These are phyloP conservation scores for Rhopalosiphum nymphaeae DNA, from an alignment of 2,888 invertebrate species.

Conservation along the genomic window DNA sequence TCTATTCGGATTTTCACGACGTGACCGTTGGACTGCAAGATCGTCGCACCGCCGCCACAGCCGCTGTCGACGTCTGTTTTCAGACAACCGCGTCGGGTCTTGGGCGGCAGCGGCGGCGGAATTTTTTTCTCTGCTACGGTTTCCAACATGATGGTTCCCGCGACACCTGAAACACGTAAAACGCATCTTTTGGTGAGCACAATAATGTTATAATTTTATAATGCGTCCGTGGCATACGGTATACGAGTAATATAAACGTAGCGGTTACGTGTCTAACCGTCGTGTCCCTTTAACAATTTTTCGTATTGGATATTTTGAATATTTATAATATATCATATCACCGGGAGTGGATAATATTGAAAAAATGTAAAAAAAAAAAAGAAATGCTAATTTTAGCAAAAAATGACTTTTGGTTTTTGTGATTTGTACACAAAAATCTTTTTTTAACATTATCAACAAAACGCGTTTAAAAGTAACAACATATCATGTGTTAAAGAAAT, in stretches of 20 bases:
- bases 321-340: too few relatives aligned
- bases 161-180: constrained; percentile 34
- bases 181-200: background rate
- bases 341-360: too few relatives aligned
- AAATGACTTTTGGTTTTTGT: too few relatives aligned
- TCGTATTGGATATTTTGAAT: too few relatives aligned
- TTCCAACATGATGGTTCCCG: constrained; percentile 47
- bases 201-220: background rate
- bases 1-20: constrained; percentile 67
- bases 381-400: too few relatives aligned
- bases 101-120: constrained; percentile 75
- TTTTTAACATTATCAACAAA: too few relatives aligned
- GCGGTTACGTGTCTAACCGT: too few relatives aligned
- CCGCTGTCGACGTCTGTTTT: constrained; percentile 51
- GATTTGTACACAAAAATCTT: too few relatives aligned
- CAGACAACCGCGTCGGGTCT: constrained; percentile 72
- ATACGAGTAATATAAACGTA: background rate
- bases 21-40: constrained; percentile 59
- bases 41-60: constrained; percentile 49
- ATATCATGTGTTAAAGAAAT: background rate
- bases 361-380: too few relatives aligned
- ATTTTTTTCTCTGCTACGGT: constrained; percentile 68
- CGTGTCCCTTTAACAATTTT: too few relatives aligned
- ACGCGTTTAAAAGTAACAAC: too few relatives aligned
- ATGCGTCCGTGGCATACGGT: background rate